Evolutionary conservation across 2,113 vertebrate genomes (phyloP).

Genomic region (Grantiella picta): DNA sequence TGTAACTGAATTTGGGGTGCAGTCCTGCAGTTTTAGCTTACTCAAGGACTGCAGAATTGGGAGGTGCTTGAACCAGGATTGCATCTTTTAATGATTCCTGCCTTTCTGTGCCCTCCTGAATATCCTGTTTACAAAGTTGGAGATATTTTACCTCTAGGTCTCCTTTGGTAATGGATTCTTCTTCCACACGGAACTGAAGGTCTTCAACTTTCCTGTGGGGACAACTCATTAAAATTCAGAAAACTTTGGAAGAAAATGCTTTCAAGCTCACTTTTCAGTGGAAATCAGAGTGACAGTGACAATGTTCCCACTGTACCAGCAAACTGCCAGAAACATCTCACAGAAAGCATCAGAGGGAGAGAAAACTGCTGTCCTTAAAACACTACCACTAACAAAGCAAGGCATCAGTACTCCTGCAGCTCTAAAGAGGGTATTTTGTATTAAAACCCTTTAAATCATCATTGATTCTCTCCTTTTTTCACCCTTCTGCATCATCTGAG

Average conservation of each 20-base stretch:
- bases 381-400: background rate
- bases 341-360: background rate
- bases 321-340: background rate
- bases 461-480: background rate
- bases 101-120: background rate
- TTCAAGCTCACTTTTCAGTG: background rate
- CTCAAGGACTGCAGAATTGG: background rate
- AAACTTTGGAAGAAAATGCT: background rate
- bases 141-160: constrained; percentile 92
- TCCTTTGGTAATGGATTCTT: constrained; percentile 98
- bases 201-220: constrained; percentile 93
- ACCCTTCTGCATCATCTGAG: background rate
- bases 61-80: background rate
- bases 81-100: background rate
- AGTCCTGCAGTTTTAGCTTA: background rate
- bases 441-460: background rate
- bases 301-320: background rate
- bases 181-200: constrained; percentile 97
- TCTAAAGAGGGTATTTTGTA: background rate
- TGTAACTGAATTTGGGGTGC: background rate
- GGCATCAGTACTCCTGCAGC: background rate
- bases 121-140: background rate
- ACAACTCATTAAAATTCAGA: constrained; percentile 30
- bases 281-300: background rate
- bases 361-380: background rate